Percentiles rank a stretch among this genome's conserved stretches.
phyloP scores from a whole-genome alignment of 2,888 invertebrate species.

The Asteroscopus sphinx region DNA sequence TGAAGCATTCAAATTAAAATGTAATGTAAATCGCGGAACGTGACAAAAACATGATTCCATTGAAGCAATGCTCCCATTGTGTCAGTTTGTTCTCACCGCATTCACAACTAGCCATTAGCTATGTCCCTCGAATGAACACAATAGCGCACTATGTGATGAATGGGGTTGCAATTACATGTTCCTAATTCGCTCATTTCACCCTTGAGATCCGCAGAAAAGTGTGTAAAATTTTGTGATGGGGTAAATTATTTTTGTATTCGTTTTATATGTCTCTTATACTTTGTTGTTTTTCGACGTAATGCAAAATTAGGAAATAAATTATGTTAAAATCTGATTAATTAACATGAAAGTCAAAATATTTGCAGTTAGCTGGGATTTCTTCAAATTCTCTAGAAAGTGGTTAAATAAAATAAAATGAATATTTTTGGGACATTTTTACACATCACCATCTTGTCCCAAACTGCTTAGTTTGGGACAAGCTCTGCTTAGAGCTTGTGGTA shows the following conservation, averaged over 20 bases:
- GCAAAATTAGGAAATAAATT: not conserved
- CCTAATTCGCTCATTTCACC: slow-evolving; percentile 57
- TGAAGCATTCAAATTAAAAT: slow-evolving; percentile 71
- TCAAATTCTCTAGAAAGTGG: no score
- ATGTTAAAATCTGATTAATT: no score
- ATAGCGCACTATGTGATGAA: slow-evolving; percentile 49
- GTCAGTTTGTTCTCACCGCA: slow-evolving; percentile 62
- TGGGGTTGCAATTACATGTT: slow-evolving; percentile 61
- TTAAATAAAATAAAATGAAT: no score
- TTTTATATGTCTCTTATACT: not conserved
- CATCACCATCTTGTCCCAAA: no score
- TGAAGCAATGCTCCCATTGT: slow-evolving; percentile 60
- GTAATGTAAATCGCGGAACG: slow-evolving; percentile 66
- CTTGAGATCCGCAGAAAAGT: slow-evolving; percentile 41
- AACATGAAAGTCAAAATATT: no score
- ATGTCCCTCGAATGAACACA: slow-evolving; percentile 48
- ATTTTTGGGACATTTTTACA: no score
- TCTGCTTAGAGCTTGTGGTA: no score
- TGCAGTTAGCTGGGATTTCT: no score
- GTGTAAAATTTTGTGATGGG: slow-evolving; percentile 26
- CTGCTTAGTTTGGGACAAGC: no score
- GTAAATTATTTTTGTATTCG: slow-evolving; percentile 34
- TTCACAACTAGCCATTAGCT: slow-evolving; percentile 57
- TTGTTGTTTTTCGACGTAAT: not conserved
- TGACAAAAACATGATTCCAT: slow-evolving; percentile 62